Evolutionary conservation across 2,797 vertebrate genomes (phyloP).

Genomic region (Protosalanx chinensis): DNA sequence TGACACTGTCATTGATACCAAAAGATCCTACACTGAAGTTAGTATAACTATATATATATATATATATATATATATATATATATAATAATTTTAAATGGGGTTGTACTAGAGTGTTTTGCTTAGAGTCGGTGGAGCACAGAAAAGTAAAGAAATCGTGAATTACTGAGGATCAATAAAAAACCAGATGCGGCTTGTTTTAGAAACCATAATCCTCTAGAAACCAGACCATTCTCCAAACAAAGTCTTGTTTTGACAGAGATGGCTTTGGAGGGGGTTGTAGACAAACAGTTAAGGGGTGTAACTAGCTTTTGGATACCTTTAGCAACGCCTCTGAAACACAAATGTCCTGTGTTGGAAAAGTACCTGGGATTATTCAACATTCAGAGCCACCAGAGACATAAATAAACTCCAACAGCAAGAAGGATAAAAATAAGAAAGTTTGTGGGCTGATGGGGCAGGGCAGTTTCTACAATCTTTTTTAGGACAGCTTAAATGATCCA

Average conservation of each 20-base stretch:
- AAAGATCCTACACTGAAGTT: background rate
- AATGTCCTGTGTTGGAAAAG: constrained; percentile 52
- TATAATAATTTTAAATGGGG: too few relatives aligned
- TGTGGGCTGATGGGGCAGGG: constrained; percentile 34
- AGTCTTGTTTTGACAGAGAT: constrained; percentile 31
- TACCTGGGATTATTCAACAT: constrained; percentile 41
- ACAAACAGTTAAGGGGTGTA: constrained; percentile 41
- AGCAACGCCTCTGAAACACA: constrained; percentile 47
- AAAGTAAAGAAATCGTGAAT: background rate
- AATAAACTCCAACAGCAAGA: constrained; percentile 36
- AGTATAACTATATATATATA: background rate
- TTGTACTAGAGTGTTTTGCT: background rate
- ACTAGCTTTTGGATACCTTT: constrained; percentile 28
- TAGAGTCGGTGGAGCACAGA: background rate
- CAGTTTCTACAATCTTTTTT: constrained; percentile 14
- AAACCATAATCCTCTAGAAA: constrained; percentile 2
- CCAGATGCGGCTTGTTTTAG: constrained; percentile 2
- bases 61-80: too few relatives aligned
- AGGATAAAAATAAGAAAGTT: constrained; percentile 25
- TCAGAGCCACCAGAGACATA: constrained; percentile 41
- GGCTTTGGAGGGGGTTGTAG: constrained; percentile 10
- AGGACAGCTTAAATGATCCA: background rate
- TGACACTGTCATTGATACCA: constrained; percentile 21
- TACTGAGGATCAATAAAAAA: background rate
- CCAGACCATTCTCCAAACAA: background rate